These are phyloP conservation scores for Sciaenops ocellatus DNA, from an alignment of 2,797 vertebrate species.

Conservation along the genomic window DNA sequence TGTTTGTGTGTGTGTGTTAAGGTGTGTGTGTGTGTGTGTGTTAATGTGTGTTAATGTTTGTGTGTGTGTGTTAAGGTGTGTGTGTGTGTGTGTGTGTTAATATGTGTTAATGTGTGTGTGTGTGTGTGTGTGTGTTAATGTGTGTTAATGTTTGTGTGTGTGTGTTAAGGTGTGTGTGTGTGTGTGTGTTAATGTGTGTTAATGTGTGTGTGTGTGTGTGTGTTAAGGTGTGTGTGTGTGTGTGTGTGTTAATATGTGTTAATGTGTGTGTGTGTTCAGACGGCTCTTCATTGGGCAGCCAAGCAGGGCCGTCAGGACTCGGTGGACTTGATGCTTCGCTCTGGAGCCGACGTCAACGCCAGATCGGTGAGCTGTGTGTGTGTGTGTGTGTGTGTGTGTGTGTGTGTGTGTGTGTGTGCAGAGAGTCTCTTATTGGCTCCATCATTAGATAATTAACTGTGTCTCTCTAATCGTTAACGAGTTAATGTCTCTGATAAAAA, in stretches of 20 bases:
- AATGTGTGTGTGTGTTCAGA: slow-evolving; percentile 79
- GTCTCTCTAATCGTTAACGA: slow-evolving; percentile 98
- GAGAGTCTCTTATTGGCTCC: slow-evolving; percentile 96
- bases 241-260: slow-evolving; percentile 47
- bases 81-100: no score
- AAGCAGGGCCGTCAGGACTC: slow-evolving; percentile 85
- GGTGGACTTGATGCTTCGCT: slow-evolving; percentile 85
- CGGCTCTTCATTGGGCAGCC: slow-evolving; percentile 85
- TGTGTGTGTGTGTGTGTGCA: slow-evolving; percentile 72
- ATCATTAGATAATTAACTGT: slow-evolving; percentile 99
- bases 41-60: no score
- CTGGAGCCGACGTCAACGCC: slow-evolving; percentile 85
- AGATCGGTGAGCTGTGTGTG: slow-evolving; percentile 81
- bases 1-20: no score
- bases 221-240: slow-evolving; percentile 1
- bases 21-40: no score
- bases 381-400: slow-evolving; percentile 27
- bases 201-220: no score
- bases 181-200: no score
- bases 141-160: no score
- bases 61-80: no score
- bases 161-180: no score
- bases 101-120: no score
- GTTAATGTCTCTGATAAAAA: slow-evolving; percentile 97
- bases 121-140: no score